A percentile compares a stretch with the other conserved stretches of the same genome.
Conservation (phyloP, 2,113 vertebrate species). For the Nycticryphes semicollaris region DNA sequence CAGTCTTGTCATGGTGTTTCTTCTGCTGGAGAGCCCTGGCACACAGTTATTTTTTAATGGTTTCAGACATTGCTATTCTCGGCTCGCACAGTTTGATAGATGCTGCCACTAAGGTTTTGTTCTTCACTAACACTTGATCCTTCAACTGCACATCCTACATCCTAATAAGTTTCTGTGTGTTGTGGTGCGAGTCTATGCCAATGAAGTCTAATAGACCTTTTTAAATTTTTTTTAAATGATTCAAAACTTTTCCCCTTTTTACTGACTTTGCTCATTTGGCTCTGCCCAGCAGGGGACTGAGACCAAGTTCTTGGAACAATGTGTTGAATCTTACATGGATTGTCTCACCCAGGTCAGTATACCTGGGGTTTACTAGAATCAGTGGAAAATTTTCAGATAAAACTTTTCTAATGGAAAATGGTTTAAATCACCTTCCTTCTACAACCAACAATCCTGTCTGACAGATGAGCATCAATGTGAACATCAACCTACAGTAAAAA, state of each 20-base stretch:
- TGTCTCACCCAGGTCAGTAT: background rate
- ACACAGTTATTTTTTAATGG: background rate
- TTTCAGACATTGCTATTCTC: background rate
- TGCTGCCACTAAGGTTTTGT: background rate
- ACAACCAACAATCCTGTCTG: background rate
- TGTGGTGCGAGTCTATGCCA: background rate
- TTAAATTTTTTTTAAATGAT: background rate
- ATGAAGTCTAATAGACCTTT: too few species aligned
- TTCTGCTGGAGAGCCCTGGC: background rate
- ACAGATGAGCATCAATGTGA: background rate
- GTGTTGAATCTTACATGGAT: background rate
- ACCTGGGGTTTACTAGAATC: background rate
- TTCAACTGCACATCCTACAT: background rate
- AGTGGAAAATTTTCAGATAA: background rate
- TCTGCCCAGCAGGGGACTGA: background rate
- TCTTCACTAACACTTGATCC: background rate
- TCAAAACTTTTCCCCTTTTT: background rate
- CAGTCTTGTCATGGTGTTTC: accelerated
- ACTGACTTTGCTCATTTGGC: background rate
- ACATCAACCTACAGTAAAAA: background rate
- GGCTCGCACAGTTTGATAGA: background rate
- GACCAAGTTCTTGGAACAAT: background rate
- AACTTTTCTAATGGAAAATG: background rate
- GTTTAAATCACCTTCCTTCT: background rate
- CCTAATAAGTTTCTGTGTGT: background rate